Percentiles rank a stretch among this genome's conserved stretches.
phyloP scores from a whole-genome alignment of 2,888 invertebrate species.

The Pogonocherus hispidulus region DNA sequence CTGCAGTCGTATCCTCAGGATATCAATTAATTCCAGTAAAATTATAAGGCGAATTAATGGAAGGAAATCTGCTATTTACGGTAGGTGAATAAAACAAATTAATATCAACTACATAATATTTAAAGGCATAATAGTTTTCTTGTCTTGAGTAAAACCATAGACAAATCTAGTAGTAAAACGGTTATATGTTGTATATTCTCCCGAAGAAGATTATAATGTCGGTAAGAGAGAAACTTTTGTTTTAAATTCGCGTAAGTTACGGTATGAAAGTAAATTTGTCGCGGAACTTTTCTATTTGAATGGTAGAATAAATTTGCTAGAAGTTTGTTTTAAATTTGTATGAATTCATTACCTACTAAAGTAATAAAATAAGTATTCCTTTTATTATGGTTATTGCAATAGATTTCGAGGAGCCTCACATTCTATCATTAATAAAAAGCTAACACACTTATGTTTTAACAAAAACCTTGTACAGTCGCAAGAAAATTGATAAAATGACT shows the following conservation, averaged over 20 bases:
- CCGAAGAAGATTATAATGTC: background rate
- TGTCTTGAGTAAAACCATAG: too few species aligned
- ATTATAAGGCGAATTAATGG: background rate
- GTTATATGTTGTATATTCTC: background rate
- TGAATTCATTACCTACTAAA: background rate
- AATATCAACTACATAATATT: too few species aligned
- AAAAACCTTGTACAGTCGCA: too few species aligned
- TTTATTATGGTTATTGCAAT: too few species aligned
- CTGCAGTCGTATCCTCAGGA: background rate
- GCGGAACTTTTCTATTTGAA: background rate
- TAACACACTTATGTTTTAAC: too few species aligned
- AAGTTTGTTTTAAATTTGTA: background rate
- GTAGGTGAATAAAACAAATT: slow-evolving; percentile 8
- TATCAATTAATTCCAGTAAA: background rate
- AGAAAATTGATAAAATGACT: too few species aligned
- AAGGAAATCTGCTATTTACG: slow-evolving; percentile 5
- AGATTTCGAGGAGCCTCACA: too few species aligned
- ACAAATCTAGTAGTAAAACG: background rate
- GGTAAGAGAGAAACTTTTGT: background rate
- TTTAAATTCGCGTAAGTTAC: background rate
- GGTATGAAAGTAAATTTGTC: too few species aligned
- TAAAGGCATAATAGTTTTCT: background rate
- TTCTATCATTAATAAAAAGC: too few species aligned
- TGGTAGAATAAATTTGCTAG: background rate
- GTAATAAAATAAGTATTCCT: too few species aligned